Evolutionary conservation across 2,888 invertebrate genomes (phyloP), one percentile per base, ranked within the genome.

Genomic region (Cephus rjabovi): DNA sequence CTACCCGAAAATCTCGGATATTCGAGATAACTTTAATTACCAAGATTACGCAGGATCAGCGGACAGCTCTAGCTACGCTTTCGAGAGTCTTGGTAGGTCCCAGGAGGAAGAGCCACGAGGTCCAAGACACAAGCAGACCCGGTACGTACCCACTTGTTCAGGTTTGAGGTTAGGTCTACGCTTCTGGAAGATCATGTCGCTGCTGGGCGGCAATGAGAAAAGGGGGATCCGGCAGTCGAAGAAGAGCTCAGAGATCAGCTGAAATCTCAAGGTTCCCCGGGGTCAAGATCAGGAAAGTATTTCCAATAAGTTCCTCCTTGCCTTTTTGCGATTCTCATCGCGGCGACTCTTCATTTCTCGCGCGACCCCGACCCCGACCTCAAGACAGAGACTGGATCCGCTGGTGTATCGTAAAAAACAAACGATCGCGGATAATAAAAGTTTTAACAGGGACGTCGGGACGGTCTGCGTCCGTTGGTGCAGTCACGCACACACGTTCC

Each of bases 21-120:
- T 82, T 79, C 74, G 76, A 76, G 81, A 82, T 83, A 86, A 81
- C 11, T 79, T 83, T 85, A 86, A 85, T 86, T 86, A 79, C 81
- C 75, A 76, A 78, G 77, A 83, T 81, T 78, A 68, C 80, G 76
- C 34, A 34, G 56, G 40, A 76, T 35, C 15, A 68, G 56, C 56
- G 56, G 56, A 56, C 56, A 56, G 56, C 4, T 1, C 40, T 4
- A 40, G 40, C 56, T 23, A 56, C 56, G 56, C 56, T 23, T 9
- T 23, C 56, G 2, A 9, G 56, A 56, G 9, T 23, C 56, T 56
- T 56, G 9, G 23, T 23, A 9, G 56, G 2, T 0, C 23, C 23
- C 40, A 56, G 33, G 33, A 56, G 31, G 77, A 77, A 69, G 79
- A 79, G 80, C 79, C 75, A 2, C 9, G 9, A 56, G 23, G 9